Evolutionary conservation across 2,888 invertebrate species (phyloP), one percentile per base, ranked within the genome.

Genomic region (Brachycybe producta): DNA sequence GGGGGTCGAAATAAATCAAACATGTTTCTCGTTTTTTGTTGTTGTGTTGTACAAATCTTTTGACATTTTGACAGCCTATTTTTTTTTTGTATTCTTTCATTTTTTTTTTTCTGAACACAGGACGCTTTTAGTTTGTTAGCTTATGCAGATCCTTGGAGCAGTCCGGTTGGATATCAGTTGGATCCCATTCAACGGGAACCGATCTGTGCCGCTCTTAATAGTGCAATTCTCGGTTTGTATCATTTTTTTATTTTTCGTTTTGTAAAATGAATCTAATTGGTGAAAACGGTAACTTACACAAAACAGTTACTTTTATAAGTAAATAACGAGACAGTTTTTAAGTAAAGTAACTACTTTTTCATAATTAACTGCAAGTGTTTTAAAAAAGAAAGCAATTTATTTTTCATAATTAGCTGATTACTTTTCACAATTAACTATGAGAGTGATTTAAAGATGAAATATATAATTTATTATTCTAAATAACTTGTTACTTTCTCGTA

Each of bases 41-140:
- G 17, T 35, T 7, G 15, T n/a, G n/a, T 40, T 23, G 15, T 13
- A 7, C 17, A 24, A 19, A 15, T 1, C 2, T 7, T 15, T 44
- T 11, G 43, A 23, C 26, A 13, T 19, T 41, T 28, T 30, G 34
- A 13, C 36, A 40, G n/a, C 13, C 13, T 24, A 23, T n/a, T 21
- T 13, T 13, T 24, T n/a, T 13, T n/a, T 30, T 30, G 13, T 30
- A 11, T 30, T 30, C 32, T 30, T 8, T 39, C 13, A 51, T 57
- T 63, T 68, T 24, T 73, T n/a, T n/a, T n/a, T n/a, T n/a, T n/a
- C n/a, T n/a, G n/a, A n/a, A n/a, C n/a, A n/a, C n/a, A 92, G 84
- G 88, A 95, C 71, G 95, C 95, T 65, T 97, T 95, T 75, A 94
- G 94, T 73, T 76, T 97, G 65, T 75, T 97, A 65, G 95, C 95